phyloP scores from a whole-genome alignment of 1,140 invertebrate species.

The Yoshiicerus persimilis region DNA sequence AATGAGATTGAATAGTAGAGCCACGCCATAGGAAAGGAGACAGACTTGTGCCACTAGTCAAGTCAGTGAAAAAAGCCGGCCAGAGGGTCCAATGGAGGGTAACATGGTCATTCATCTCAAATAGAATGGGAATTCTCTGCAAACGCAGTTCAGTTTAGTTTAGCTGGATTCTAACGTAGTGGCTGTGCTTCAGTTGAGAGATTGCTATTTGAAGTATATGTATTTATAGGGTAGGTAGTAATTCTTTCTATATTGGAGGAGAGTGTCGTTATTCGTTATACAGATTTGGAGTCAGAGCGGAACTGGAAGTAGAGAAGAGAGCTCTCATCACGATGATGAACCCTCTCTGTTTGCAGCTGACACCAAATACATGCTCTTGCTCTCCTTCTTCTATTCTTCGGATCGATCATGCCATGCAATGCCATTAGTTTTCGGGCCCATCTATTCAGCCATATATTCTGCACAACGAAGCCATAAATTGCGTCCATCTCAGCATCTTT shows the following conservation, averaged over 20 bases:
- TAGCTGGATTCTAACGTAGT: not conserved
- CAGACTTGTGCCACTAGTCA: not conserved
- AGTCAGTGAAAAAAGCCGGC: slow-evolving; percentile 8
- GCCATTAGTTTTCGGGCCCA: slow-evolving; percentile 12
- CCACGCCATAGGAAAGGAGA: not conserved
- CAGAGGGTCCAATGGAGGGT: slow-evolving; percentile 33
- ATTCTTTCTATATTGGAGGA: not conserved
- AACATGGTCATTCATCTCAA: slow-evolving; percentile 33
- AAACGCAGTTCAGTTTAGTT: not conserved
- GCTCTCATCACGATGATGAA: slow-evolving; percentile 33
- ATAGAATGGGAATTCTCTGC: slow-evolving; percentile 6
- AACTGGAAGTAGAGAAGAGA: slow-evolving; percentile 8
- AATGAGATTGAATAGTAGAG: slow-evolving; percentile 6
- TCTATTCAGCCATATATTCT: slow-evolving; percentile 34
- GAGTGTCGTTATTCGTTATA: not conserved
- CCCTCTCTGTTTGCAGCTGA: slow-evolving; percentile 38
- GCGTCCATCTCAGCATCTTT: slow-evolving; percentile 45
- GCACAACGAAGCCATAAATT: slow-evolving; percentile 45
- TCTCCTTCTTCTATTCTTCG: not conserved
- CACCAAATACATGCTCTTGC: slow-evolving; percentile 38
- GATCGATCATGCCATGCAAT: slow-evolving; percentile 6
- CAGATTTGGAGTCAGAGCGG: slow-evolving; percentile 12
- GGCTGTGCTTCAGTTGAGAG: not conserved
- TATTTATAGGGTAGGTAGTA: not conserved
- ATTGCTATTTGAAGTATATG: not conserved